phyloP scores from a whole-genome alignment of 2,888 invertebrate genomes.

The Bugula neritina region DNA sequence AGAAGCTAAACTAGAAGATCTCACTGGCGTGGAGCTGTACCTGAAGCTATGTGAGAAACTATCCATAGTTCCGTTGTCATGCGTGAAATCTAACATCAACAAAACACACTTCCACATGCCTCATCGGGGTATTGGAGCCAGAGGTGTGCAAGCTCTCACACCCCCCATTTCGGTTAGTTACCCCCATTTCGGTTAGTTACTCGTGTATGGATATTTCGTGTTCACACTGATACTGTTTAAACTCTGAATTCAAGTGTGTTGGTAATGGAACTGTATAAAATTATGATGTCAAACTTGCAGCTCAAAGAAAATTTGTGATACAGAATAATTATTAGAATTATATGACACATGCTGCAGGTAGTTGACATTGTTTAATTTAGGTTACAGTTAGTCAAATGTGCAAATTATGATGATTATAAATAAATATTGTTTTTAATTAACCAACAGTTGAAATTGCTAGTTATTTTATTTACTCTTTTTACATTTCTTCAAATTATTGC shows the following conservation, averaged over 20 bases:
- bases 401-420: neutral
- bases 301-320: too few relatives aligned
- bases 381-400: too few relatives aligned
- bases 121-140: constrained; percentile 12
- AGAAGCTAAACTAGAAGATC: constrained; percentile 21
- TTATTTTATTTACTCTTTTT: neutral
- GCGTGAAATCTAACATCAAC: constrained; percentile 17
- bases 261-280: too few relatives aligned
- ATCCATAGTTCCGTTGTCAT: constrained; percentile 13
- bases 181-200: too few relatives aligned
- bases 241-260: too few relatives aligned
- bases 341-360: too few relatives aligned
- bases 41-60: constrained; percentile 16
- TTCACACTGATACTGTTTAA: too few relatives aligned
- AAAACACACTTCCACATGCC: constrained; percentile 24
- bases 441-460: neutral
- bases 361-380: too few relatives aligned
- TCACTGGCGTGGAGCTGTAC: constrained; percentile 22
- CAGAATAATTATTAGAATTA: too few relatives aligned
- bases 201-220: too few relatives aligned
- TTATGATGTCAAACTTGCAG: too few relatives aligned
- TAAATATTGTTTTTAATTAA: neutral
- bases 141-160: constrained; percentile 6
- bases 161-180: constrained; percentile 15
- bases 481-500: neutral